These are phyloP conservation scores for Sylvietta virens DNA, from an alignment of 2,113 vertebrate species.

Conservation along the genomic window DNA sequence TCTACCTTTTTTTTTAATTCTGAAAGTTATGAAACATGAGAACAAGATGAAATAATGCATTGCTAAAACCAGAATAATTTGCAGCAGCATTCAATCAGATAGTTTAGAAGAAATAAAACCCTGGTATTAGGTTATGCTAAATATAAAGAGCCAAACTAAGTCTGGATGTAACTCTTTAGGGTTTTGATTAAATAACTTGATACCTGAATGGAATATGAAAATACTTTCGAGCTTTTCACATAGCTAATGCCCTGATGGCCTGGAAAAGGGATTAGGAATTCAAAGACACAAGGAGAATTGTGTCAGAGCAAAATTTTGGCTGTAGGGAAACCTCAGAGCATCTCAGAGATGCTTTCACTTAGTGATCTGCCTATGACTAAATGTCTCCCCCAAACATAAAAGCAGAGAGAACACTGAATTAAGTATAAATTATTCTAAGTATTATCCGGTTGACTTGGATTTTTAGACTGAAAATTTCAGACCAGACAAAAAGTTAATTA, in stretches of 20 bases:
- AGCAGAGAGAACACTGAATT: not conserved
- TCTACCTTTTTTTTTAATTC: not conserved
- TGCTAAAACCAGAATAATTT: constrained; percentile 68
- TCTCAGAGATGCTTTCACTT: not conserved
- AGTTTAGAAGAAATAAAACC: constrained; percentile 62
- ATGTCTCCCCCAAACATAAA: not conserved
- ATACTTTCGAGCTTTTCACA: not conserved
- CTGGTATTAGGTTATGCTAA: constrained; percentile 55
- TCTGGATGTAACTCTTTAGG: not conserved
- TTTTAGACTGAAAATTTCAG: not conserved
- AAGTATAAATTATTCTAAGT: not conserved
- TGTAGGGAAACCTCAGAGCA: not conserved
- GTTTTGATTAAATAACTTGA: constrained; percentile 4
- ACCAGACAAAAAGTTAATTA: not conserved
- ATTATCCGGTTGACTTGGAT: not conserved
- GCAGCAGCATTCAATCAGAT: constrained; percentile 51
- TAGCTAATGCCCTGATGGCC: not conserved
- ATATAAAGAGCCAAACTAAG: constrained; percentile 43
- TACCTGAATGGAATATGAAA: constrained; percentile 1
- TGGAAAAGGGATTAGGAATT: not conserved
- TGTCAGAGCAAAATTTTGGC: not conserved
- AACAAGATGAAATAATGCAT: constrained; percentile 56
- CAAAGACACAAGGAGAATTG: not conserved
- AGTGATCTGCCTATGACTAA: not conserved
- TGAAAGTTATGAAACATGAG: constrained; percentile 50